phyloP scores from a whole-genome alignment of 2,888 invertebrate species.

The Philaethria dido region DNA sequence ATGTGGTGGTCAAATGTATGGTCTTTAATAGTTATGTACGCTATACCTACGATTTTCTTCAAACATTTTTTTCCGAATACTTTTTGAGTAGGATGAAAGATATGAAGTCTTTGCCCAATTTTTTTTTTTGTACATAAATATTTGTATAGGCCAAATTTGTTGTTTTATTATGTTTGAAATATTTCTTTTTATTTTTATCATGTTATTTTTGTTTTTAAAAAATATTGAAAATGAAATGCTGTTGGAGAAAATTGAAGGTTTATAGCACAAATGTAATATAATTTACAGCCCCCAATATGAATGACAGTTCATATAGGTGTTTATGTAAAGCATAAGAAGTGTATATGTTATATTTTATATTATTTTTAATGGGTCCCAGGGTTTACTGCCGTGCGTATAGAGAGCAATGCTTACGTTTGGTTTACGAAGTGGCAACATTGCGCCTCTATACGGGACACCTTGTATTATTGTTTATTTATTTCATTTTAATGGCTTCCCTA shows the following conservation, averaged over 20 bases:
- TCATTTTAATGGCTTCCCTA: conserved; percentile 71
- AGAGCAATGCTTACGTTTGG: conserved; percentile 38
- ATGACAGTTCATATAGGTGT: conserved; percentile 76
- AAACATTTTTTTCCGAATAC: background rate
- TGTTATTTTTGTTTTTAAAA: background rate
- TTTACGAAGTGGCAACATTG: conserved; percentile 36
- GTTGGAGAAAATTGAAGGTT: conserved; percentile 45
- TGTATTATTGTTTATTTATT: conserved; percentile 60
- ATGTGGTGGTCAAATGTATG: conserved; percentile 55
- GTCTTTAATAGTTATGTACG: conserved; percentile 42
- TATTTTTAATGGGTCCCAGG: conserved; percentile 57
- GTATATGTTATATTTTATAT: conserved; percentile 80
- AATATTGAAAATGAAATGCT: conserved; percentile 43
- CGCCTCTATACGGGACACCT: conserved; percentile 50
- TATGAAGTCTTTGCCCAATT: background rate
- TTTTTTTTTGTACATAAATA: background rate
- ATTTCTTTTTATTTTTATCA: background rate
- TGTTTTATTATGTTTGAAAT: background rate
- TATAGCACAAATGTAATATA: conserved; percentile 64
- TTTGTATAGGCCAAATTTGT: background rate
- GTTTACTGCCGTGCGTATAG: conserved; percentile 41
- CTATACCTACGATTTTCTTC: conserved; percentile 36
- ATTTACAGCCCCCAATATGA: conserved; percentile 69
- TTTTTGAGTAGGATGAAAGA: background rate
- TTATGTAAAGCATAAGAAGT: conserved; percentile 80